Evolutionary conservation across 2,888 invertebrate species (phyloP).

Genomic region (Rhingia rostrata): DNA sequence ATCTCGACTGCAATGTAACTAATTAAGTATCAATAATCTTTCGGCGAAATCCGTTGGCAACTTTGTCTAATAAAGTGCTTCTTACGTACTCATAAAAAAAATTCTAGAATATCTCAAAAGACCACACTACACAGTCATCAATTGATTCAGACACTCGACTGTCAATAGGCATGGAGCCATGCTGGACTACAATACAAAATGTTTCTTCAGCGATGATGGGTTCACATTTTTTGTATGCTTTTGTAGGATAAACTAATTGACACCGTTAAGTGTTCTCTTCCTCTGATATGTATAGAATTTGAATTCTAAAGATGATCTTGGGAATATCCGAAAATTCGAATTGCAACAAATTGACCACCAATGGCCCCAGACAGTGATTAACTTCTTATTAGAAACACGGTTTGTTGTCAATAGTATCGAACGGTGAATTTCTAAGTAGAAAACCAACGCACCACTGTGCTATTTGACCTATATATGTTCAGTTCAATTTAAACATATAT

Average conservation of each 20-base stretch:
- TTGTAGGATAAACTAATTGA: constrained; percentile 61
- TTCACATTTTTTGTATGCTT: constrained; percentile 35
- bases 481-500: not conserved
- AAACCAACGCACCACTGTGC: too few species aligned
- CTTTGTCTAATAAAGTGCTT: constrained; percentile 18
- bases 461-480: too few species aligned
- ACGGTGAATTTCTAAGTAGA: too few species aligned
- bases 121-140: constrained; percentile 37
- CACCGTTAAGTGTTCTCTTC: constrained; percentile 62
- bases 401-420: too few species aligned
- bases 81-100: not conserved
- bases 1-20: constrained; percentile 15
- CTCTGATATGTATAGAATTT: constrained; percentile 39
- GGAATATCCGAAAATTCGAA: constrained; percentile 5
- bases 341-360: too few species aligned
- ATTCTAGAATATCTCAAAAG: constrained; percentile 11
- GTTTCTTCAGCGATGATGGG: constrained; percentile 25
- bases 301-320: constrained; percentile 17
- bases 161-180: constrained; percentile 48
- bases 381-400: too few species aligned
- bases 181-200: constrained; percentile 44
- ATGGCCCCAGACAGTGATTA: too few species aligned
- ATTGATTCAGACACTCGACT: constrained; percentile 53
- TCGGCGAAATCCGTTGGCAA: constrained; percentile 48
- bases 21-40: constrained; percentile 70